These are phyloP conservation scores for Helarctos malayanus DNA, from an alignment of 2,797 vertebrate species.

Conservation along the genomic window DNA sequence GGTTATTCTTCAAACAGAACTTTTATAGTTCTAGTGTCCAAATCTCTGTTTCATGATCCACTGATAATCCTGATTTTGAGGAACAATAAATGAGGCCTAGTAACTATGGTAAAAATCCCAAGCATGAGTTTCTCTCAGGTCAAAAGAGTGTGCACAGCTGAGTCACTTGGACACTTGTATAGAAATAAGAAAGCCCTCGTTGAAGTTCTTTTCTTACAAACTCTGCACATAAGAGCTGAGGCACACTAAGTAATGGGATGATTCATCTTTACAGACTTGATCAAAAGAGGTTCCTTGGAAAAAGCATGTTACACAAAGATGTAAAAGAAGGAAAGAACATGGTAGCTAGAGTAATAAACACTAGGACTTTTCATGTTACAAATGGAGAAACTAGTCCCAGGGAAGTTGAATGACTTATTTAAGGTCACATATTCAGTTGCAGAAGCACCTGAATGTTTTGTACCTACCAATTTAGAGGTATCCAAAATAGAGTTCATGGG, in stretches of 20 bases:
- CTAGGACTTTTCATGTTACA: background rate
- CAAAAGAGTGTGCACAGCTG: background rate
- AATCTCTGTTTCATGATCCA: background rate
- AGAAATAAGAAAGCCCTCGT: background rate
- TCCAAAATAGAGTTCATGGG: background rate
- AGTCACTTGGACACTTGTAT: background rate
- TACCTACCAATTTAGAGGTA: constrained; percentile 4
- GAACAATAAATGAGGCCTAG: background rate
- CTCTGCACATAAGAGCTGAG: background rate
- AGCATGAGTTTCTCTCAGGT: background rate
- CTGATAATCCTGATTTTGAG: background rate
- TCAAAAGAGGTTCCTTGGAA: background rate
- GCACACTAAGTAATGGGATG: background rate
- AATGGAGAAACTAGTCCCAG: background rate
- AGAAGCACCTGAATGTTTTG: constrained; percentile 18
- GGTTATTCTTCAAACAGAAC: background rate
- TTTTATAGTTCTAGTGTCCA: background rate
- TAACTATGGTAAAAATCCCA: background rate
- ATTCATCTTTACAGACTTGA: background rate
- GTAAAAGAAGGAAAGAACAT: background rate
- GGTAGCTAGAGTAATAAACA: background rate
- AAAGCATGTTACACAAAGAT: background rate
- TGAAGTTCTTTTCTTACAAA: background rate
- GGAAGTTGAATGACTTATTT: background rate
- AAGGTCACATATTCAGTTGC: background rate